These are phyloP conservation scores for Archips xylosteana DNA, from an alignment of 2,888 invertebrate genomes.

Conservation along the genomic window DNA sequence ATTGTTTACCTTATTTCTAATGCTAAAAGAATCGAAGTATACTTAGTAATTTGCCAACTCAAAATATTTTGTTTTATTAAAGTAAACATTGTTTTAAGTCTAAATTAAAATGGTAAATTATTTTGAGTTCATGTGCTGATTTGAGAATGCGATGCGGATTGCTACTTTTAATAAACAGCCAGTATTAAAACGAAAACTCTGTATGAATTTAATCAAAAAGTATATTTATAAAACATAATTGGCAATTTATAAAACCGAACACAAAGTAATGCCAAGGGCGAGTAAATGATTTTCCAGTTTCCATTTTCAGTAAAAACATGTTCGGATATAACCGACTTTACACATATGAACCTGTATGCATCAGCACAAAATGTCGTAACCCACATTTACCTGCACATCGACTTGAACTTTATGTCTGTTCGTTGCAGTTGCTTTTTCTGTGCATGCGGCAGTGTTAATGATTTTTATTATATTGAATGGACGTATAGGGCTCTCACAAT, in stretches of 20 bases:
- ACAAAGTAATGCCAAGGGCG: conserved; percentile 78
- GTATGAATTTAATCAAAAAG: conserved; percentile 4
- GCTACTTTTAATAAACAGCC: not conserved
- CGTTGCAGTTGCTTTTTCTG: conserved; percentile 51
- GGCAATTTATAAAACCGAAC: conserved; percentile 49
- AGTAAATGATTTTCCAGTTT: conserved; percentile 77
- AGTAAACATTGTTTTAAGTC: no score
- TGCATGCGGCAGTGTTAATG: conserved; percentile 44
- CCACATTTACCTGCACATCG: conserved; percentile 33
- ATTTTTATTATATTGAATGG: conserved; percentile 48
- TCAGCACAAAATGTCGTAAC: conserved; percentile 45
- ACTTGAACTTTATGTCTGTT: conserved; percentile 39
- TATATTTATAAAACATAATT: conserved; percentile 44
- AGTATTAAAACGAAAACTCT: no score
- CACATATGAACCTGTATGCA: conserved; percentile 52
- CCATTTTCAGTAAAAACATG: conserved; percentile 83
- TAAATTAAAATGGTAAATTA: no score
- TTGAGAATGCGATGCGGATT: no score
- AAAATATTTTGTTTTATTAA: no score
- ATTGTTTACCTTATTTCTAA: no score
- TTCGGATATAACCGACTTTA: conserved; percentile 60
- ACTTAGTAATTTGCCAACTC: no score
- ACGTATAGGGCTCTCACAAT: conserved; percentile 64
- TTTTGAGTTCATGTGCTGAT: no score
- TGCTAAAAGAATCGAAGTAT: no score